These are phyloP conservation scores for Nephrotoma guestfalica DNA, from an alignment of 2,888 invertebrate species.

Conservation along the genomic window DNA sequence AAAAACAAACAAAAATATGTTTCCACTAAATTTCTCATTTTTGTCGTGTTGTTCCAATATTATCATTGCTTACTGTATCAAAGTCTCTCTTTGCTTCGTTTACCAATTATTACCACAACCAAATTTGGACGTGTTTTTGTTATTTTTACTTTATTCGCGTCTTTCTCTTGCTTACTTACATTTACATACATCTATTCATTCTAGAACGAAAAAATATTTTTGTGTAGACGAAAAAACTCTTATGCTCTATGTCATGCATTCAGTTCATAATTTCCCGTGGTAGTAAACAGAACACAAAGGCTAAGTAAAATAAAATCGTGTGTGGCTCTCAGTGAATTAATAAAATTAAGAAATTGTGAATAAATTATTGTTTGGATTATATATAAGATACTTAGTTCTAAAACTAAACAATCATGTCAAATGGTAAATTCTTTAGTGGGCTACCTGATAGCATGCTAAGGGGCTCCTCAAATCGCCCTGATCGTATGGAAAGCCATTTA, in stretches of 20 bases:
- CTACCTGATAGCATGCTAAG: slow-evolving; percentile 28
- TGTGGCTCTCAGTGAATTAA: not conserved
- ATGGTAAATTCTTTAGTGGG: slow-evolving; percentile 32
- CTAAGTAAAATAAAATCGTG: not conserved
- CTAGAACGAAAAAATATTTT: not conserved
- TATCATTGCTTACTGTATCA: not conserved
- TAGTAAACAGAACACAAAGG: not conserved
- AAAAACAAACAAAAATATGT: not conserved
- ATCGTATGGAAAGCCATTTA: slow-evolving; percentile 29
- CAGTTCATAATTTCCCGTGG: not conserved
- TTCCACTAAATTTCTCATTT: not conserved
- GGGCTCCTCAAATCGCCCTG: slow-evolving; percentile 13
- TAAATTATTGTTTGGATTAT: not conserved
- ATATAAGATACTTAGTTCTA: not conserved
- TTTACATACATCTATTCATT: not conserved
- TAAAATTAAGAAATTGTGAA: not conserved
- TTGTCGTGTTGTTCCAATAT: not conserved
- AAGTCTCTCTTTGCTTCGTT: not conserved
- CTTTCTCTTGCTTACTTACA: not conserved
- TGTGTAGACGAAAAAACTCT: not conserved
- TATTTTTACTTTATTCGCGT: not conserved
- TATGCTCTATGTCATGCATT: not conserved
- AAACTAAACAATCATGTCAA: slow-evolving; percentile 21
- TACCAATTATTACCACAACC: not conserved
- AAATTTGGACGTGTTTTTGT: not conserved